Evolutionary conservation across 2,113 vertebrate species (phyloP).

Genomic region (Artemisiospiza belli): DNA sequence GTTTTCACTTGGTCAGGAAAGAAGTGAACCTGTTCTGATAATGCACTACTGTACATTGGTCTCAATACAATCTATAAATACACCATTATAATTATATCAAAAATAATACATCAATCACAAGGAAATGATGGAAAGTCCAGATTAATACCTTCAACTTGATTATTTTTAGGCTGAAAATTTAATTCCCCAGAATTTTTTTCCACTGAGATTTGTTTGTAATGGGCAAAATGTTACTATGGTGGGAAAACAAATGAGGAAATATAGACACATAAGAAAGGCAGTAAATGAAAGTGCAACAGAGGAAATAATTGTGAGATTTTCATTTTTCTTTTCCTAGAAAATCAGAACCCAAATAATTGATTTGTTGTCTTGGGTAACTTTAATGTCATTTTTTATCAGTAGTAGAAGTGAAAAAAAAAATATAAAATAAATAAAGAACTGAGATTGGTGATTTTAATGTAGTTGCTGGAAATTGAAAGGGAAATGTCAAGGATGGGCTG

Average conservation of each 20-base stretch:
- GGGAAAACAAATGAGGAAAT: background rate
- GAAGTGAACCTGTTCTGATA: background rate
- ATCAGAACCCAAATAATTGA: background rate
- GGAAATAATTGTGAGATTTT: background rate
- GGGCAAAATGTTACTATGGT: background rate
- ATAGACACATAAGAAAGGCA: background rate
- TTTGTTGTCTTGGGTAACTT: background rate
- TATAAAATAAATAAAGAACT: background rate
- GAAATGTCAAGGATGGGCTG: background rate
- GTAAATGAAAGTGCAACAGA: background rate
- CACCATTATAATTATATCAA: background rate
- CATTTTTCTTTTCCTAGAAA: background rate
- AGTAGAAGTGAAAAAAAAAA: background rate
- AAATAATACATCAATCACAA: background rate
- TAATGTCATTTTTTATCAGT: background rate
- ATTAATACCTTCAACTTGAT: background rate
- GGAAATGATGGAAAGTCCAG: background rate
- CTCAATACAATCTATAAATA: background rate
- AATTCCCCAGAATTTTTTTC: background rate
- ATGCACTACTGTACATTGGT: background rate
- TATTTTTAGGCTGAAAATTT: background rate
- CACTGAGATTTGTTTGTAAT: background rate
- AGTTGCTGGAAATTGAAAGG: background rate
- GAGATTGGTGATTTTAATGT: background rate
- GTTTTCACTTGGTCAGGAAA: background rate